phyloP scores from a whole-genome alignment of 2,888 invertebrate species.

The Nephrotoma flavescens region DNA sequence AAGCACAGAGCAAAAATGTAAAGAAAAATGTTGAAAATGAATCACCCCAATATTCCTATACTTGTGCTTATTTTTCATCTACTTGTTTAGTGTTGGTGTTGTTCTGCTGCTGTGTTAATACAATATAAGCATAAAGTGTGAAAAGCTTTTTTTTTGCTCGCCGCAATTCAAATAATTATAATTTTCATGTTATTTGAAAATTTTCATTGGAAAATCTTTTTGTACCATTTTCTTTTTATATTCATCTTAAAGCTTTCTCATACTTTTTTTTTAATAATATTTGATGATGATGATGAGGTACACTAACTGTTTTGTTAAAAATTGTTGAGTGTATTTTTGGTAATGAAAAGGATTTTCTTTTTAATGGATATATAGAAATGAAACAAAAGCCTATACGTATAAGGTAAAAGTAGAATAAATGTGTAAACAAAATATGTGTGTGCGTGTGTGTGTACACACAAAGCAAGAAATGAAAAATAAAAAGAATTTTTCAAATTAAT shows the following conservation, averaged over 20 bases:
- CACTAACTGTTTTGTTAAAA: not conserved
- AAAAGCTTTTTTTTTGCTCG: not conserved
- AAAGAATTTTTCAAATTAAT: not conserved
- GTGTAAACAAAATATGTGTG: not conserved
- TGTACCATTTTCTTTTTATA: not conserved
- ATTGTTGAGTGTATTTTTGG: not conserved
- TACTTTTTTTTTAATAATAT: not conserved
- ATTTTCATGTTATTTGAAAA: not conserved
- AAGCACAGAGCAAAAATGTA: not conserved
- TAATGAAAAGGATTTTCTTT: not conserved
- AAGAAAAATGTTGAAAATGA: not conserved
- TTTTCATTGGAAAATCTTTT: not conserved
- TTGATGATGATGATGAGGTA: not conserved
- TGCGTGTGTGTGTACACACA: not conserved
- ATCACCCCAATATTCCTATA: not conserved
- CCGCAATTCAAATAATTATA: not conserved
- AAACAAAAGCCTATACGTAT: not conserved
- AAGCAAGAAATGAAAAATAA: not conserved
- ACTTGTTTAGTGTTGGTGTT: not conserved
- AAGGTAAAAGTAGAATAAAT: not conserved
- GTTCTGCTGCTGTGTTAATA: not conserved
- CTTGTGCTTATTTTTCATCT: not conserved
- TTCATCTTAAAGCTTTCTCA: not conserved
- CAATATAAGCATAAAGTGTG: not conserved
- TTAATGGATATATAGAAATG: not conserved